These are phyloP conservation scores for Coelinius sp. DNA, from an alignment of 2,888 invertebrate genomes.

Conservation along the genomic window DNA sequence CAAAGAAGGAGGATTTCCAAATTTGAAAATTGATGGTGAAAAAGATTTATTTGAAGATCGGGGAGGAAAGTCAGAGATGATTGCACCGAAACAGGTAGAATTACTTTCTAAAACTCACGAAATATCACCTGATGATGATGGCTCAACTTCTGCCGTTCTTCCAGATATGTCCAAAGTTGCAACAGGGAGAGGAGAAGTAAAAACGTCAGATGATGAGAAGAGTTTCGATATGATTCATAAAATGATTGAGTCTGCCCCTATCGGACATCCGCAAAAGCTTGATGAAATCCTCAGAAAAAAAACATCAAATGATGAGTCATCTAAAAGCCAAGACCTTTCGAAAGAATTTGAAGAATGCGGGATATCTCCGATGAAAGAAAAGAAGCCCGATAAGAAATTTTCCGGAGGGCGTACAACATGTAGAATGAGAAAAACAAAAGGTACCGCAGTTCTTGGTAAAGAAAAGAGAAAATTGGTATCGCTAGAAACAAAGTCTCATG, in stretches of 20 bases:
- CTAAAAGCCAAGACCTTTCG: not conserved
- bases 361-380: not conserved
- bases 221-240: not conserved
- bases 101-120: slow-evolving; percentile 44
- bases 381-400: not conserved
- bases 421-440: not conserved
- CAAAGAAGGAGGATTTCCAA: not conserved
- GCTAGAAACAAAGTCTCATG: not conserved
- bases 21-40: not conserved
- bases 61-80: slow-evolving; percentile 21
- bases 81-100: slow-evolving; percentile 45
- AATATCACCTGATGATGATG: slow-evolving; percentile 46
- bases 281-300: not conserved
- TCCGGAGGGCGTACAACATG: not conserved
- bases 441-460: not conserved
- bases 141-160: slow-evolving; percentile 43
- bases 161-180: slow-evolving; percentile 40
- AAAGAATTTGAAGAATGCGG: not conserved
- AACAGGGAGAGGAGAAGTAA: slow-evolving; percentile 5
- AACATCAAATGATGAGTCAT: not conserved
- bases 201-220: not conserved
- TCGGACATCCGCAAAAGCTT: not conserved
- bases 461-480: not conserved
- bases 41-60: not conserved
- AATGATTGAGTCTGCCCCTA: not conserved